Evolutionary conservation across 2,888 invertebrate genomes (phyloP).

Genomic region (Nomada ruficornis): DNA sequence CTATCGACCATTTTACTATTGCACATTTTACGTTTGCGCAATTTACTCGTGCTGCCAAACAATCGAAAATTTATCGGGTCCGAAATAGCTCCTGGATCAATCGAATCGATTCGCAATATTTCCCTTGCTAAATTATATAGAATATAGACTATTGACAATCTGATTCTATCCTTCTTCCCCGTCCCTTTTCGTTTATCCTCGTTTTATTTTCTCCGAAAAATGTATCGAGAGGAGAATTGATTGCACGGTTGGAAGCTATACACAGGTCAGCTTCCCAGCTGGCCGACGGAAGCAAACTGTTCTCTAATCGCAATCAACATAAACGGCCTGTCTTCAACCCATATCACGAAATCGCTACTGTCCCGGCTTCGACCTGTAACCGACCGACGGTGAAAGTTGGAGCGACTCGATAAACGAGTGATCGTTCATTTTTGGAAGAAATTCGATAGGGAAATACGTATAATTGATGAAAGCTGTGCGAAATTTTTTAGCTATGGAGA

Average conservation of each 20-base stretch:
- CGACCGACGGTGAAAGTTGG: too few relatives aligned
- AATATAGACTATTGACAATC: too few relatives aligned
- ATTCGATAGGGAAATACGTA: too few relatives aligned
- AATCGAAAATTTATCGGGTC: neutral
- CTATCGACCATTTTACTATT: too few relatives aligned
- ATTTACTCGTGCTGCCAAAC: neutral
- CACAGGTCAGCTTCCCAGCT: conserved; percentile 30
- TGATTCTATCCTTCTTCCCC: neutral
- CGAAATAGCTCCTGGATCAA: neutral
- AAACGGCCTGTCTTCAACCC: conserved; percentile 25
- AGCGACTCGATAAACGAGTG: too few relatives aligned
- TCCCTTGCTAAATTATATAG: neutral
- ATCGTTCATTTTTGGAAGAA: too few relatives aligned
- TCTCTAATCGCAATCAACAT: conserved; percentile 27
- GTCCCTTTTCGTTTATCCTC: too few relatives aligned
- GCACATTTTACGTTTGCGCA: too few relatives aligned
- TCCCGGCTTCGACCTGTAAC: neutral
- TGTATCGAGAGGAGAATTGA: neutral
- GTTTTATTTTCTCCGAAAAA: neutral
- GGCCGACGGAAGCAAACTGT: conserved; percentile 31
- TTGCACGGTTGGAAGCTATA: neutral
- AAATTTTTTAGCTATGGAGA: too few relatives aligned
- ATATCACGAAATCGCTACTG: conserved; percentile 10
- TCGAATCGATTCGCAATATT: neutral
- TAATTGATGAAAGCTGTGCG: too few relatives aligned